Percentiles rank a stretch among this genome's conserved stretches.
Evolutionary conservation across 64 coral and sea anemone genomes (phyloP).

Genomic region (Montipora cactus): DNA sequence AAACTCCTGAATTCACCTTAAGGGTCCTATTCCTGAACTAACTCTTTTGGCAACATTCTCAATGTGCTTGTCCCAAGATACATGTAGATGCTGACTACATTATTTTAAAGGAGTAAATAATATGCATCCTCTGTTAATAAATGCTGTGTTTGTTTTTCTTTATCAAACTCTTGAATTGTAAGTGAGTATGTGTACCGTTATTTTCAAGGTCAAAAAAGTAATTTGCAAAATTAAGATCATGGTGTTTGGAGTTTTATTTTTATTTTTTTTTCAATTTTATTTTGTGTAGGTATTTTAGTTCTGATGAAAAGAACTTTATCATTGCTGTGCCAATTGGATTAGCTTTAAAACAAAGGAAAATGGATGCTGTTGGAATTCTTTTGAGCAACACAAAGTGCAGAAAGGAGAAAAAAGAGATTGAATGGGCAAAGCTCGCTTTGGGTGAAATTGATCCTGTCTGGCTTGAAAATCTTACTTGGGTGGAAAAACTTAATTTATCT

Average conservation of each 20-base stretch:
- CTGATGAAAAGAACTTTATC: constrained; percentile 50
- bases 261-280: background rate
- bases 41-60: too few relatives aligned
- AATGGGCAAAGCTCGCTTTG: constrained; percentile 82
- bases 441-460: constrained; percentile 74
- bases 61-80: too few relatives aligned
- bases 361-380: constrained; percentile 58
- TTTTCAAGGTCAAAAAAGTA: too few relatives aligned
- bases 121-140: too few relatives aligned
- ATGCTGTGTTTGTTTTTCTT: too few relatives aligned
- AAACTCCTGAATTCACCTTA: too few relatives aligned
- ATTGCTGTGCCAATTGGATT: constrained; percentile 82
- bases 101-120: too few relatives aligned
- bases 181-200: too few relatives aligned
- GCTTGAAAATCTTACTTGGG: constrained; percentile 81
- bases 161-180: too few relatives aligned
- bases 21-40: too few relatives aligned
- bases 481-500: constrained; percentile 72
- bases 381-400: constrained; percentile 79
- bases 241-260: background rate
- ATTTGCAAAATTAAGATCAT: too few relatives aligned
- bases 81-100: too few relatives aligned
- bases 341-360: constrained; percentile 70
- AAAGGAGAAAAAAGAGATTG: constrained; percentile 47
- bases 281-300: constrained; percentile 26